phyloP scores from a whole-genome alignment of 1,140 invertebrate genomes.

The Lycorma delicatula region DNA sequence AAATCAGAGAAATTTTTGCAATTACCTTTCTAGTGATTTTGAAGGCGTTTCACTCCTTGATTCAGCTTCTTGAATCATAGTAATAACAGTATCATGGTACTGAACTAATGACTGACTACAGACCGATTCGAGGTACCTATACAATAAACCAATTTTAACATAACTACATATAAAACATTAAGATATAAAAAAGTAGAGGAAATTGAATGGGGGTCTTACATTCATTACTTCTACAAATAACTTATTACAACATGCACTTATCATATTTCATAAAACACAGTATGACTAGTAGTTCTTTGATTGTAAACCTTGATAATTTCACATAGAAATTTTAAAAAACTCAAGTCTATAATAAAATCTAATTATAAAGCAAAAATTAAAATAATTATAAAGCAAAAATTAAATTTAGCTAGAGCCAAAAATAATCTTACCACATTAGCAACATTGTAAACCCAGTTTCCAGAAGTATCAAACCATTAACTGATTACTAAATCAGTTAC shows the following conservation, averaged over 20 bases:
- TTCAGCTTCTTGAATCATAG: slow-evolving; percentile 46
- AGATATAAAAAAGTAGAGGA: too few relatives aligned
- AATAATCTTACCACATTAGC: neutral
- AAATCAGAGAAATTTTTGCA: neutral
- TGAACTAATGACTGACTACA: slow-evolving; percentile 41
- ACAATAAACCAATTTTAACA: too few relatives aligned
- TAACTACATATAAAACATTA: too few relatives aligned
- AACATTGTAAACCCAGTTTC: neutral
- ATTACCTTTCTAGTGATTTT: slow-evolving; percentile 40
- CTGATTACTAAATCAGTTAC: too few relatives aligned
- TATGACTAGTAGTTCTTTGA: too few relatives aligned
- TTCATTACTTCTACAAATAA: too few relatives aligned
- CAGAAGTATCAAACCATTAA: neutral
- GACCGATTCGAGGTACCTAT: slow-evolving; percentile 41
- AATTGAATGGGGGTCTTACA: too few relatives aligned
- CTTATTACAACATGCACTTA: too few relatives aligned
- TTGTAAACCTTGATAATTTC: too few relatives aligned
- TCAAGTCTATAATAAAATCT: slow-evolving; percentile 11
- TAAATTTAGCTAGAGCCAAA: neutral
- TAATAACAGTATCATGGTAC: slow-evolving; percentile 42
- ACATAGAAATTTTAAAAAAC: too few relatives aligned
- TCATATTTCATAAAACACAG: too few relatives aligned
- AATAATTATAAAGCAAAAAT: neutral
- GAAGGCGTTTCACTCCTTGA: slow-evolving; percentile 37
- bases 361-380: slow-evolving; percentile 2